These are phyloP conservation scores for Phenganax subtilis DNA, from an alignment of 92 coral and sea anemone genomes.

Conservation along the genomic window DNA sequence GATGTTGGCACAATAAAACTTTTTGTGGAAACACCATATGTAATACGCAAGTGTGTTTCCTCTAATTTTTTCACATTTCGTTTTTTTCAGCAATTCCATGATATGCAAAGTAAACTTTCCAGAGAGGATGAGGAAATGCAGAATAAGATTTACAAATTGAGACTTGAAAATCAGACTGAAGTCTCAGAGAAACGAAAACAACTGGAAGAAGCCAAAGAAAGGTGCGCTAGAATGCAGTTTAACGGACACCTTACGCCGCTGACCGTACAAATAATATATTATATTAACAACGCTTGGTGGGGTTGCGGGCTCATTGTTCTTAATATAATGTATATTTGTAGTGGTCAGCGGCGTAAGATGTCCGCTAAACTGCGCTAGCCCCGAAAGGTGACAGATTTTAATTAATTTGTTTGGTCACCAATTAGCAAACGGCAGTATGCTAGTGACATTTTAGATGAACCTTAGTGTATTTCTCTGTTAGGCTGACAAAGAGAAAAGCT, in stretches of 20 bases:
- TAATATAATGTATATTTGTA: too few relatives aligned
- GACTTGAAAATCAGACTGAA: slow-evolving; percentile 55
- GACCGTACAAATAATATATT: too few relatives aligned
- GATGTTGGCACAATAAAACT: too few relatives aligned
- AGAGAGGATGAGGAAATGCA: slow-evolving; percentile 56
- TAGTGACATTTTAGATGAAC: neutral
- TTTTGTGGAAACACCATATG: too few relatives aligned
- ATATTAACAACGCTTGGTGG: too few relatives aligned
- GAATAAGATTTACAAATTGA: slow-evolving; percentile 53
- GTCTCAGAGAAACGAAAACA: slow-evolving; percentile 55
- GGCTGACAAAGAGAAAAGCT: slow-evolving; percentile 48
- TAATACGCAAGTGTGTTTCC: neutral
- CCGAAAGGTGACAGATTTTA: too few relatives aligned
- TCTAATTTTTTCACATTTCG: neutral
- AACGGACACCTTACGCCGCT: too few relatives aligned
- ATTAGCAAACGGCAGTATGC: neutral
- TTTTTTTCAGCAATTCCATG: slow-evolving; percentile 61
- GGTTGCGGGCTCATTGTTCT: too few relatives aligned
- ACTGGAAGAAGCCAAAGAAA: slow-evolving; percentile 53
- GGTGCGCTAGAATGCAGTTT: too few relatives aligned
- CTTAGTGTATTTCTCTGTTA: neutral
- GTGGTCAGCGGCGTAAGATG: too few relatives aligned
- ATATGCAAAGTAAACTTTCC: slow-evolving; percentile 58
- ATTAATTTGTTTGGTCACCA: too few relatives aligned
- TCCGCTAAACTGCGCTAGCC: too few relatives aligned